Percentiles rank a stretch among this genome's conserved stretches.
phyloP scores from a whole-genome alignment of 1,140 invertebrate species.

The Parapsyche elsis region DNA sequence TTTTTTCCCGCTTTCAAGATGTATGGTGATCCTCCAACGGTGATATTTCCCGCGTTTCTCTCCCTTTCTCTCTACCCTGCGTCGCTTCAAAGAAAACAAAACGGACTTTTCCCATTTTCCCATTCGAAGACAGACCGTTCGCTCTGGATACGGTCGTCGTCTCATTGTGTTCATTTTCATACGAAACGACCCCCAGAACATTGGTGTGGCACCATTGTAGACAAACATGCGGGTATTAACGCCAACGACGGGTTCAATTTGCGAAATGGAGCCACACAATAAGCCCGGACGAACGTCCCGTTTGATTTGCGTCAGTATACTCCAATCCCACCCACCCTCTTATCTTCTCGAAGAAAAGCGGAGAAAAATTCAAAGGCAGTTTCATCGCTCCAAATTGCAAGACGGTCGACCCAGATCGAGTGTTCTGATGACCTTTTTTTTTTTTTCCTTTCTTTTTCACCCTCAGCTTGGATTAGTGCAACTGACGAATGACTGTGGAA shows the following conservation, averaged over 20 bases:
- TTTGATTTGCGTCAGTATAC: conserved; percentile 20
- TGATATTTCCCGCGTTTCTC: no score
- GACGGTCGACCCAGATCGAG: not conserved
- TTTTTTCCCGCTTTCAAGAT: no score
- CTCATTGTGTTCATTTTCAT: not conserved
- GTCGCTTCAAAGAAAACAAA: no score
- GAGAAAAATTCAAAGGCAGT: not conserved
- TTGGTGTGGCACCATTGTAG: conserved; percentile 13
- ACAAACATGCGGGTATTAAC: conserved; percentile 24
- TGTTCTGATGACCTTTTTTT: not conserved
- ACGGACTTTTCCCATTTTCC: no score
- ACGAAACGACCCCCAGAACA: not conserved
- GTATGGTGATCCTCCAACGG: no score
- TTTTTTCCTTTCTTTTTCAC: no score
- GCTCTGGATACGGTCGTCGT: no score
- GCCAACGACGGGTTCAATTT: conserved; percentile 29
- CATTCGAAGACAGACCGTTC: no score
- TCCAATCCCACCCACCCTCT: not conserved
- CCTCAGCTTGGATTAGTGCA: no score
- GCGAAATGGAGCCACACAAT: conserved; percentile 36
- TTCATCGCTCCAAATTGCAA: not conserved
- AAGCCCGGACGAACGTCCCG: conserved; percentile 14
- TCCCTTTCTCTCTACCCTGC: no score
- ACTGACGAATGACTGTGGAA: no score
- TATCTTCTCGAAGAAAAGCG: not conserved